These are phyloP conservation scores for Ursus arctos DNA, from an alignment of 2,113 vertebrate genomes.

Conservation along the genomic window DNA sequence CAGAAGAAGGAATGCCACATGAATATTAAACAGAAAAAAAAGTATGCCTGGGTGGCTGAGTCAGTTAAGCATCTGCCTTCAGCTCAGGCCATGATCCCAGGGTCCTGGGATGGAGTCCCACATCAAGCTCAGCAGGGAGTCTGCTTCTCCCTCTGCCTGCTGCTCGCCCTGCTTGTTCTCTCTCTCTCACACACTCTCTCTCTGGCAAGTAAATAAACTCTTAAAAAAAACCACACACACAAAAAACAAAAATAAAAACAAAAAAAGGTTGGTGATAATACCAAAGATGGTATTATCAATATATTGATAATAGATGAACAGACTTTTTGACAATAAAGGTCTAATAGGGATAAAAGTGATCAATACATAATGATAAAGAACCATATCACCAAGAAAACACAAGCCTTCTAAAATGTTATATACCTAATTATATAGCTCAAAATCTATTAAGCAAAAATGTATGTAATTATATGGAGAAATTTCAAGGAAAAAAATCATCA, in stretches of 20 bases:
- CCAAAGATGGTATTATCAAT: too few relatives aligned
- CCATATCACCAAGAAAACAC: background rate
- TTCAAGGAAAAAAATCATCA: background rate
- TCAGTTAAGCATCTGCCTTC: background rate
- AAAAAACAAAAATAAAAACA: background rate
- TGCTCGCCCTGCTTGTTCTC: too few relatives aligned
- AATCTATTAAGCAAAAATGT: background rate
- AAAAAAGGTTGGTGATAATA: background rate
- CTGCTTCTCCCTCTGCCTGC: too few relatives aligned
- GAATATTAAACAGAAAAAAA: background rate
- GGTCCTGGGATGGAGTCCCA: background rate
- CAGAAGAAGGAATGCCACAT: background rate
- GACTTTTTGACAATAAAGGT: background rate
- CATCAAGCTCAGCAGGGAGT: too few relatives aligned
- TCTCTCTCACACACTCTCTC: too few relatives aligned
- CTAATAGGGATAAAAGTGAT: background rate
- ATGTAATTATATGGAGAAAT: background rate
- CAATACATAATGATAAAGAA: background rate
- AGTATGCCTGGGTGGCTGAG: background rate
- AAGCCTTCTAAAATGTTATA: background rate
- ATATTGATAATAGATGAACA: background rate
- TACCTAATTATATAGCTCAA: background rate
- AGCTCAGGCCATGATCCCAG: background rate
- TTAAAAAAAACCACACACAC: too few relatives aligned
- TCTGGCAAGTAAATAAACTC: too few relatives aligned